phyloP scores from a whole-genome alignment of 2,888 invertebrate species.

The Pilophorus perplexus region DNA sequence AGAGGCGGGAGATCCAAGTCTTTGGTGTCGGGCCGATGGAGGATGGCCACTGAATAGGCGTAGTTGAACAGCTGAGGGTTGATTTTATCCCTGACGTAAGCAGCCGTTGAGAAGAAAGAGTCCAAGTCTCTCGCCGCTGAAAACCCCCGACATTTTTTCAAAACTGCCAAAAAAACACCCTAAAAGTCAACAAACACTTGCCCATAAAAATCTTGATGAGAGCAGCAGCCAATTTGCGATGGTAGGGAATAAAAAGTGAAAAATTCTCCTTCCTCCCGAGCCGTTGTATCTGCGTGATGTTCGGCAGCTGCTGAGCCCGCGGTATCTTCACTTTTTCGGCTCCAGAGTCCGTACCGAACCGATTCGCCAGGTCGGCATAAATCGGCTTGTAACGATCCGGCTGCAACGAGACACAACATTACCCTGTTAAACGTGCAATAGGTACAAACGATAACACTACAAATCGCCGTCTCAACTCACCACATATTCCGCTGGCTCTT shows the following conservation, averaged over 20 bases:
- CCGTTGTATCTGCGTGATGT: slow-evolving; percentile 59
- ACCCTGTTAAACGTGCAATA: too few relatives aligned
- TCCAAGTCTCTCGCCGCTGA: slow-evolving; percentile 67
- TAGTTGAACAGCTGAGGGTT: slow-evolving; percentile 82
- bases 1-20: slow-evolving; percentile 70
- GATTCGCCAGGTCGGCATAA: slow-evolving; percentile 59
- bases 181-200: slow-evolving; percentile 50
- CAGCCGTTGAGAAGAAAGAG: slow-evolving; percentile 68
- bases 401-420: too few relatives aligned
- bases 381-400: slow-evolving; percentile 59
- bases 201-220: slow-evolving; percentile 69
- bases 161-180: not conserved
- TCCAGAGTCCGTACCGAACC: slow-evolving; percentile 58
- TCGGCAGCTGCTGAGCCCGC: slow-evolving; percentile 61
- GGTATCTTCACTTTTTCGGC: slow-evolving; percentile 56
- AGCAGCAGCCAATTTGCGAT: slow-evolving; percentile 67
- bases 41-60: slow-evolving; percentile 69
- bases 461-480: too few relatives aligned
- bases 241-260: slow-evolving; percentile 71
- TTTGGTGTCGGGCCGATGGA: slow-evolving; percentile 70
- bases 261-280: slow-evolving; percentile 66
- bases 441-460: too few relatives aligned
- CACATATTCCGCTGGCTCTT: slow-evolving; percentile 64
- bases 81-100: slow-evolving; percentile 68
- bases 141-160: too few relatives aligned